These are phyloP conservation scores for Pseudomyrmex pallidus DNA, from an alignment of 1,140 invertebrate species.

Conservation along the genomic window DNA sequence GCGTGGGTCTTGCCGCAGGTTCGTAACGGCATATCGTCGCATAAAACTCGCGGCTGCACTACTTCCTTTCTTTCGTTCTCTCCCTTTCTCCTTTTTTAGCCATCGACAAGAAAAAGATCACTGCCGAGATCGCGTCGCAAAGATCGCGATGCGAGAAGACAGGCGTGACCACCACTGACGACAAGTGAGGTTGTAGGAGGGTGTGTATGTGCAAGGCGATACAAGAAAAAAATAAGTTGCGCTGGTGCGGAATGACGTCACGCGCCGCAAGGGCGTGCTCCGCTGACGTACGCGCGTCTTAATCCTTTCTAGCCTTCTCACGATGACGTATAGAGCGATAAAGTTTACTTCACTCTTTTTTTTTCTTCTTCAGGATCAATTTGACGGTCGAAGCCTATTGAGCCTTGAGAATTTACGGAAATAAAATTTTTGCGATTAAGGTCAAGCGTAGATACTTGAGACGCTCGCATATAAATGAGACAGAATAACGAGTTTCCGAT, in stretches of 20 bases:
- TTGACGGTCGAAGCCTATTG: not conserved
- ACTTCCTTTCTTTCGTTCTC: not conserved
- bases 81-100: not conserved
- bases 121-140: slow-evolving; percentile 13
- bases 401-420: slow-evolving; percentile 28
- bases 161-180: slow-evolving; percentile 29
- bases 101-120: no score
- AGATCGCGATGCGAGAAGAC: slow-evolving; percentile 42
- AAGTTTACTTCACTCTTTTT: slow-evolving; percentile 33
- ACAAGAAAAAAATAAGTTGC: slow-evolving; percentile 54
- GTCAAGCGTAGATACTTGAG: not conserved
- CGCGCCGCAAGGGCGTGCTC: slow-evolving; percentile 51
- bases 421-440: slow-evolving; percentile 46
- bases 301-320: slow-evolving; percentile 44
- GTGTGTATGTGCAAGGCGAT: slow-evolving; percentile 1
- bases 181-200: not conserved
- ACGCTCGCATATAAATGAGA: not conserved
- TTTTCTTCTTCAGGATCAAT: slow-evolving; percentile 32
- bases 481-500: slow-evolving; percentile 20
- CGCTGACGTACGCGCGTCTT: slow-evolving; percentile 55
- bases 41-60: slow-evolving; percentile 7
- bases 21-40: slow-evolving; percentile 5
- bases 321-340: slow-evolving; percentile 51
- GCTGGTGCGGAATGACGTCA: slow-evolving; percentile 54
- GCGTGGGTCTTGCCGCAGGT: not conserved